Conservation (phyloP, 2,113 vertebrate species). For the Geococcyx californianus region DNA sequence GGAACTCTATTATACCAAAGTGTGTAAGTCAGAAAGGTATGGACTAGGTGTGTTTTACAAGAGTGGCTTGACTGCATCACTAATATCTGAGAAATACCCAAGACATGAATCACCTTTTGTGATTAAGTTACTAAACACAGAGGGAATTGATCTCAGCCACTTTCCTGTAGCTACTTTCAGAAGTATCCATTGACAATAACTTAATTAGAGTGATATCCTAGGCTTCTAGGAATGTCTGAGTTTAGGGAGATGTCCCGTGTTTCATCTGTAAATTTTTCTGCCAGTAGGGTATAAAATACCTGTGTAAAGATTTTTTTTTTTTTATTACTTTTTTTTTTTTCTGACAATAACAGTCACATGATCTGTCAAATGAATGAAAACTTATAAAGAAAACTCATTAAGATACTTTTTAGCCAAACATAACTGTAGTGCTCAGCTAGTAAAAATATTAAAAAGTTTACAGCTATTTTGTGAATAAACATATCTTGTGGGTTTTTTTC, state of each 20-base stretch:
- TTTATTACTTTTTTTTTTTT: no score
- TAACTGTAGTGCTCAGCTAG: background rate
- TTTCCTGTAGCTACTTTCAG: background rate
- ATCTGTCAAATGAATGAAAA: background rate
- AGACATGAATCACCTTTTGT: background rate
- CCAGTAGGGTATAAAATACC: background rate
- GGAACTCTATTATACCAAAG: background rate
- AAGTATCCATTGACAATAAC: background rate
- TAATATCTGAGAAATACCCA: background rate
- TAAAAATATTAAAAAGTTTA: background rate
- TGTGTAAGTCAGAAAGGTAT: background rate
- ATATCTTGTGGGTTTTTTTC: background rate
- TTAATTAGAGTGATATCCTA: background rate
- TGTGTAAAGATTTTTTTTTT: background rate
- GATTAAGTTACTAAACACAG: background rate
- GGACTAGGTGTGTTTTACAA: background rate
- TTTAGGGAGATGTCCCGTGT: fast-evolving
- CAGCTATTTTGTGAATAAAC: background rate
- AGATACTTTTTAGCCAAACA: background rate
- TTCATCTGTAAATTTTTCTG: background rate
- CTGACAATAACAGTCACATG: background rate
- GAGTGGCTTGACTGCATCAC: background rate
- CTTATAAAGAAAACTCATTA: background rate
- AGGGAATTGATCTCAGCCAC: background rate
- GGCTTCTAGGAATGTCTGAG: background rate